Base-by-base conservation (phyloP, 2,888 invertebrate species). In the Cantharis nigra region DNA sequence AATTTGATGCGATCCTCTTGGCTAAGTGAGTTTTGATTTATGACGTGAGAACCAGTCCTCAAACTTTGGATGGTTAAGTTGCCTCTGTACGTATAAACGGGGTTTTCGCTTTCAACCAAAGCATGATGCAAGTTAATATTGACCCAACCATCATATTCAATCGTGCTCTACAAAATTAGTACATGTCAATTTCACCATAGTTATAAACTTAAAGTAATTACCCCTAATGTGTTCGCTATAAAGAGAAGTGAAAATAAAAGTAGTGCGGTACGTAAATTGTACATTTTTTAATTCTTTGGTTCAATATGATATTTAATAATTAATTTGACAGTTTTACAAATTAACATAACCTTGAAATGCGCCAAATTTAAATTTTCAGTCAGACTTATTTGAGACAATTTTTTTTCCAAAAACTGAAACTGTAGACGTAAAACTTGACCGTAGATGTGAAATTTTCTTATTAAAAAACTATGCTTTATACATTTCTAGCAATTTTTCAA, bases 61-160 rank as follows among this genome's bases (percentile, higher is more conserved):
- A 95, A 90, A 85, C 94, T 95, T 71, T 93, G 92, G 72, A 95
- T 90, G 2, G 93, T 91, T 72, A 95, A 90, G 85, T 92, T 94
- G 9, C 94, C 95, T 74, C 95, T 90, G 71, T 92, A 91, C 30
- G 91, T 91, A 84, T 91, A 95, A 75, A 91, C 89, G 0, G 91
- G 90, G 63, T 87, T 83, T 9, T 89, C 87, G n/a, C 88, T 87
- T 81, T 88, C 86, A 14, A 92, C 91, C 70, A 95, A 85, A 2
- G 93, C 91, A 86, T 96, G 95, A 83, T 92, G 91, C 78, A 96
- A 88, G 86, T 92, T 92, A 81, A 95, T 91, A 79, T 91, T 92
- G 18, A 95, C 86, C 91, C 93, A 94, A 30, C 94, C 93, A 88
- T 95, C 95, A 84, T 93, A 93, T 84, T 95, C 95, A 79, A 95